Conservation (phyloP, 2,113 vertebrate species). For the Hippocampus comes region DNA sequence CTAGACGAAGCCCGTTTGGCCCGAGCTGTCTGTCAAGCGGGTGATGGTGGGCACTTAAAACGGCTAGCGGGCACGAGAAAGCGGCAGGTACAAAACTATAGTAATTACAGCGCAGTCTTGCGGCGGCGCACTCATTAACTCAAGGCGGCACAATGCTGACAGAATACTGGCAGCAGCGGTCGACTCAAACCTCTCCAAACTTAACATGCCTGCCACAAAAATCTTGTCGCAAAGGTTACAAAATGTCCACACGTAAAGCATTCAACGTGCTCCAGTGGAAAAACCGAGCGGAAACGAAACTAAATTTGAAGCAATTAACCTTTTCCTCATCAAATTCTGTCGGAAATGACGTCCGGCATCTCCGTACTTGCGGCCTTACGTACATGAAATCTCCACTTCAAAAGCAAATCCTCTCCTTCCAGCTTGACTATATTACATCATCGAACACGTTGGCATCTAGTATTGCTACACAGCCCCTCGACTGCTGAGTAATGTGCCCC, state of each 20-base stretch:
- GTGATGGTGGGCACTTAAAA: slow-evolving; percentile 46
- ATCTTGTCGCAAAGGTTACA: neutral
- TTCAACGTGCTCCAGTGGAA: neutral
- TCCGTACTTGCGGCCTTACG: neutral
- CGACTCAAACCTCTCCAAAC: neutral
- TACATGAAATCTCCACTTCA: neutral
- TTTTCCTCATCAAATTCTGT: neutral
- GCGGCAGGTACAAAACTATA: slow-evolving; percentile 53
- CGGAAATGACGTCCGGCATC: neutral
- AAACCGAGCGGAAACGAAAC: neutral
- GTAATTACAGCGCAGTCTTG: slow-evolving; percentile 44
- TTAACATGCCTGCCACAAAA: neutral
- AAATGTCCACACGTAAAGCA: neutral
- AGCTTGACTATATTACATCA: neutral
- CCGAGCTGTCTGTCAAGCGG: slow-evolving; percentile 42
- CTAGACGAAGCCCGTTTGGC: slow-evolving; percentile 43
- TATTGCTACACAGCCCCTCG: neutral
- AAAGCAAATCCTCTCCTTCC: neutral
- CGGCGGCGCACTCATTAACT: slow-evolving; percentile 33
- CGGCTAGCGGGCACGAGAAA: slow-evolving; percentile 29
- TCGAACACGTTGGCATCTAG: neutral
- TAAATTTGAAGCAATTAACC: neutral
- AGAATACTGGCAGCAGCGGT: slow-evolving; percentile 10
- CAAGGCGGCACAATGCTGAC: slow-evolving; percentile 14
- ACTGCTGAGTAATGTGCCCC: neutral